Conservation (phyloP, 2,888 invertebrate species). For the Eilema depressum region DNA sequence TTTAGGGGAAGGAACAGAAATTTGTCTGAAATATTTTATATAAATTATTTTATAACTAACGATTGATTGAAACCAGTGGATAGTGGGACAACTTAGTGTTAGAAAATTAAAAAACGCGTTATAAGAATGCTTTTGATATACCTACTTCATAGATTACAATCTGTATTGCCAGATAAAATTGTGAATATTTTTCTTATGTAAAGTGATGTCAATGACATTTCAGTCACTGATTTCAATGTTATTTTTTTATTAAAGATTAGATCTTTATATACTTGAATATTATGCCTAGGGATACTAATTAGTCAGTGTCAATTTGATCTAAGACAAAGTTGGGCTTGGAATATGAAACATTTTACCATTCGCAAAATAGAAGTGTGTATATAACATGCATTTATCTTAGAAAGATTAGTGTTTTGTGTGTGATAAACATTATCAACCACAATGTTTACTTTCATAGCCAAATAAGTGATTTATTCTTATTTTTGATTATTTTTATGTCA, state of each 20-base stretch:
- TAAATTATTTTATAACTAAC: conserved; percentile 82
- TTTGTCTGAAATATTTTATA: conserved; percentile 81
- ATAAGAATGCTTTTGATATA: conserved; percentile 79
- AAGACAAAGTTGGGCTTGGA: conserved; percentile 69
- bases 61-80: conserved; percentile 81
- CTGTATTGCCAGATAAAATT: conserved; percentile 87
- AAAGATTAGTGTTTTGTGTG: conserved; percentile 76
- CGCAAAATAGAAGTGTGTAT: conserved; percentile 77
- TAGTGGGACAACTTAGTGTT: conserved; percentile 83
- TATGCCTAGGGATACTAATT: conserved; percentile 77
- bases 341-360: conserved; percentile 71
- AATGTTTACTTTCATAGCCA: conserved; percentile 78
- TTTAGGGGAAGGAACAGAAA: conserved; percentile 73
- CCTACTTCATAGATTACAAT: conserved; percentile 74
- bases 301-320: conserved; percentile 74
- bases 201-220: conserved; percentile 84
- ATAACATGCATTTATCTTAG: conserved; percentile 84
- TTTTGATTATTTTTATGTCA: conserved; percentile 77
- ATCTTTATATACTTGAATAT: conserved; percentile 80
- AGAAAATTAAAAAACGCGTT: conserved; percentile 74
- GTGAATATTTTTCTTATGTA: conserved; percentile 86
- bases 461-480: conserved; percentile 79
- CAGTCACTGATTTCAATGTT: conserved; percentile 83
- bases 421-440: conserved; percentile 76
- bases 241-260: conserved; percentile 84